Percentiles rank a stretch among this genome's conserved stretches.
These are phyloP conservation scores for Chelidonichthys spinosus DNA, from an alignment of 2,797 vertebrate species.

Conservation along the genomic window DNA sequence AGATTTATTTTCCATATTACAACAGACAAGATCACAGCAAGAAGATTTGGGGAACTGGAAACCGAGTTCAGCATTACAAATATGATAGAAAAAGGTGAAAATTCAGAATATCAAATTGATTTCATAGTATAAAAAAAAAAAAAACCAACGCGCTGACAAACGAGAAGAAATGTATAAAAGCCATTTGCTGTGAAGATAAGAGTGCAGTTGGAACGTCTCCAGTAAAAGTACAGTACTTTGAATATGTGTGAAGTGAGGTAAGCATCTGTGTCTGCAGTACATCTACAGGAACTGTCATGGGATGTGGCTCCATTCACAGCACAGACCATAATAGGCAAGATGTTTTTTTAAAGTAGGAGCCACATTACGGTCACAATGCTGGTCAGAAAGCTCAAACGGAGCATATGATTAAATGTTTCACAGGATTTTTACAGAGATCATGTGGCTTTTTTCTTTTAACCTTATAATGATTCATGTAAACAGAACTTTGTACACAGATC, in stretches of 20 bases:
- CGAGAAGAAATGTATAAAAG: constrained; percentile 70
- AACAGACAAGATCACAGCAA: constrained; percentile 80
- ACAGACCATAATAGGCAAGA: not conserved
- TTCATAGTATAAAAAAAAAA: constrained; percentile 70
- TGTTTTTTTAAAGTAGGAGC: not conserved
- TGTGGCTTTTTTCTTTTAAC: not conserved
- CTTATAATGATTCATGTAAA: constrained; percentile 18
- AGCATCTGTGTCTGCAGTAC: constrained; percentile 58
- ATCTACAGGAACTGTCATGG: constrained; percentile 29
- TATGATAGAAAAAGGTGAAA: constrained; percentile 81
- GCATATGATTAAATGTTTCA: constrained; percentile 5
- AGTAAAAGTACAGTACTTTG: constrained; percentile 82
- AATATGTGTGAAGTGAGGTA: constrained; percentile 77
- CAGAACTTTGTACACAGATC: constrained; percentile 33
- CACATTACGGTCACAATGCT: constrained; percentile 35
- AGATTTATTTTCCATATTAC: constrained; percentile 80
- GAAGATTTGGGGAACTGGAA: constrained; percentile 64
- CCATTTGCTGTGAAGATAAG: constrained; percentile 40
- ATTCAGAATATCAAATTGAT: constrained; percentile 78
- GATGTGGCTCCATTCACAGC: constrained; percentile 1
- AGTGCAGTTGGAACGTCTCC: constrained; percentile 63
- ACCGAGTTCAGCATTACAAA: constrained; percentile 73
- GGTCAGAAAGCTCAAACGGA: constrained; percentile 29
- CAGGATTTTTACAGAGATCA: not conserved
- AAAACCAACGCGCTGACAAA: constrained; percentile 85